These are phyloP conservation scores for Erebia epiphron DNA, from an alignment of 2,888 invertebrate genomes.

Conservation along the genomic window DNA sequence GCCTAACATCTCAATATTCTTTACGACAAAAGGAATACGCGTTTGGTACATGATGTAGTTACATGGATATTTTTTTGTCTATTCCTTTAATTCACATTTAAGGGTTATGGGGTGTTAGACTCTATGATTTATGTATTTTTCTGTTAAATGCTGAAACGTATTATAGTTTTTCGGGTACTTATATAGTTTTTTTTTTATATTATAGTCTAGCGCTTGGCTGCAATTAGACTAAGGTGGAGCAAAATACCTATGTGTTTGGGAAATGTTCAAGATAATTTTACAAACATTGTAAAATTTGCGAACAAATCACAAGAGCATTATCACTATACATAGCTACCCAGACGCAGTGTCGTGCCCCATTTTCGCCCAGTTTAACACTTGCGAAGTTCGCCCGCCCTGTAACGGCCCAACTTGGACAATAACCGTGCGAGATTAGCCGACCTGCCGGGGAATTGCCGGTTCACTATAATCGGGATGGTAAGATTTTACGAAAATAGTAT, in stretches of 20 bases:
- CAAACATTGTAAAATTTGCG: neutral
- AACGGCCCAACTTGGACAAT: slow-evolving; percentile 65
- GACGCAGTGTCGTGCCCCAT: slow-evolving; percentile 28
- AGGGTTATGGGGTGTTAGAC: too few relatives aligned
- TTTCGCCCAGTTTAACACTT: slow-evolving; percentile 42
- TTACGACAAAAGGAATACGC: neutral
- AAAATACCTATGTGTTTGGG: too few relatives aligned
- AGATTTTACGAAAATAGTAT: neutral
- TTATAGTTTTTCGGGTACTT: too few relatives aligned
- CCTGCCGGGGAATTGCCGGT: slow-evolving; percentile 28
- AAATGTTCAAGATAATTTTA: neutral
- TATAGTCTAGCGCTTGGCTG: too few relatives aligned
- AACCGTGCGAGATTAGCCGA: slow-evolving; percentile 49
- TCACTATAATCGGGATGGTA: slow-evolving; percentile 21
- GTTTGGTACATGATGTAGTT: too few relatives aligned
- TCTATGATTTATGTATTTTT: too few relatives aligned
- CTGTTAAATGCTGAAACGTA: too few relatives aligned
- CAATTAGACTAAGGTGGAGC: too few relatives aligned
- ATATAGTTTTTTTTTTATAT: too few relatives aligned
- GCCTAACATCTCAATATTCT: neutral
- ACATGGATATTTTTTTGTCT: too few relatives aligned
- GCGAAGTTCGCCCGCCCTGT: slow-evolving; percentile 46
- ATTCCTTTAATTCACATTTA: too few relatives aligned
- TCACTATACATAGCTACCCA: slow-evolving; percentile 1
- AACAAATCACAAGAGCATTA: slow-evolving; percentile 16